A percentile compares a stretch with the other conserved stretches of the same genome.
These are phyloP conservation scores for Mycalesis mineus DNA, from an alignment of 2,888 invertebrate species.

Conservation along the genomic window DNA sequence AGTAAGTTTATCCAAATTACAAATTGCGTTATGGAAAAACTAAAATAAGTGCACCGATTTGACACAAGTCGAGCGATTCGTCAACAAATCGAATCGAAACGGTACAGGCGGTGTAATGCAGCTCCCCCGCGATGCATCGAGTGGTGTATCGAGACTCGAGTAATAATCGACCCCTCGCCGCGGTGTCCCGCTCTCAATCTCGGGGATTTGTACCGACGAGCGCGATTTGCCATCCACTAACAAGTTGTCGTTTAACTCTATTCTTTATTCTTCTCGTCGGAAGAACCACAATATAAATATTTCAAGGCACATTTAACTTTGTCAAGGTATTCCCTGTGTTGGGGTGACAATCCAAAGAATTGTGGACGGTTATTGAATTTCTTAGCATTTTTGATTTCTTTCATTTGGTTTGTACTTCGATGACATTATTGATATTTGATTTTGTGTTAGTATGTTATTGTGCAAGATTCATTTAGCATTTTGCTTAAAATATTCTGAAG, in stretches of 20 bases:
- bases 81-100: constrained; percentile 51
- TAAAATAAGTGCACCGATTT: constrained; percentile 11
- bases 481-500: neutral
- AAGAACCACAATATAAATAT: constrained; percentile 26
- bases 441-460: constrained; percentile 11
- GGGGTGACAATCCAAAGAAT: constrained; percentile 71
- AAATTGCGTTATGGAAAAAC: neutral
- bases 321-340: constrained; percentile 47
- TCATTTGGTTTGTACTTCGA: constrained; percentile 52
- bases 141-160: constrained; percentile 66
- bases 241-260: constrained; percentile 35
- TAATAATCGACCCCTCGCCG: constrained; percentile 68
- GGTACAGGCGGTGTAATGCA: constrained; percentile 47
- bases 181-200: constrained; percentile 68
- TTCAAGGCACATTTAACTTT: constrained; percentile 24
- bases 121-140: constrained; percentile 65
- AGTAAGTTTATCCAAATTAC: neutral
- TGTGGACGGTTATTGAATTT: constrained; percentile 70
- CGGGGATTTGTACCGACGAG: constrained; percentile 57
- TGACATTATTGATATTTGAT: constrained; percentile 37
- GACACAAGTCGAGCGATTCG: constrained; percentile 40
- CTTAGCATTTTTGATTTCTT: constrained; percentile 70
- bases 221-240: constrained; percentile 31
- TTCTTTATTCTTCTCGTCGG: constrained; percentile 31
- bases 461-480: neutral